Conservation (phyloP, 2,113 vertebrate genomes). For the Scomber japonicus region DNA sequence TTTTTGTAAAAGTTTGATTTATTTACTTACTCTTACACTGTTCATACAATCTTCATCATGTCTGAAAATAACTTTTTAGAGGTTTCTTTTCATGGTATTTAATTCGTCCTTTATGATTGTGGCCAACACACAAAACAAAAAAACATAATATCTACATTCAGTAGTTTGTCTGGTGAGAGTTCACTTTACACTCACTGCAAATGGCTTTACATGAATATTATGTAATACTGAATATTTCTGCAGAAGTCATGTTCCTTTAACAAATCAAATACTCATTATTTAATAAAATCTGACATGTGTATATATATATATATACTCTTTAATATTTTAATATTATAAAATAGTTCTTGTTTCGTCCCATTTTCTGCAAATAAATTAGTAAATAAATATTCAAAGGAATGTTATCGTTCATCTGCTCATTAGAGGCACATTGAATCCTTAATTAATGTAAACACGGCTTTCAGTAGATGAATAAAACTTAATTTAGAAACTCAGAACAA, state of each 20-base stretch:
- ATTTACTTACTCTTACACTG: slow-evolving; percentile 4
- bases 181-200: slow-evolving; percentile 6
- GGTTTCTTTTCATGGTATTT: too few species aligned
- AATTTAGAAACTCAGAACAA: neutral
- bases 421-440: neutral
- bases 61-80: too few species aligned
- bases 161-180: too few species aligned
- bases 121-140: too few species aligned
- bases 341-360: neutral
- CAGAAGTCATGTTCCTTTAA: neutral
- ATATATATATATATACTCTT: neutral
- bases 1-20: slow-evolving; percentile 2
- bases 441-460: neutral
- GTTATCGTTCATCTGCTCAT: neutral
- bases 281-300: neutral
- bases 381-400: slow-evolving; percentile 20
- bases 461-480: too few species aligned
- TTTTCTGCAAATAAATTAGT: slow-evolving; percentile 28
- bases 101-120: too few species aligned
- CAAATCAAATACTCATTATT: neutral
- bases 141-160: too few species aligned
- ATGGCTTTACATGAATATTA: neutral
- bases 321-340: neutral
- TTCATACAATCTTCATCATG: too few species aligned
- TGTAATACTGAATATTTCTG: slow-evolving; percentile 6